phyloP scores from a whole-genome alignment of 92 coral and sea anemone genomes.

The Parazoanthus atlanticus region DNA sequence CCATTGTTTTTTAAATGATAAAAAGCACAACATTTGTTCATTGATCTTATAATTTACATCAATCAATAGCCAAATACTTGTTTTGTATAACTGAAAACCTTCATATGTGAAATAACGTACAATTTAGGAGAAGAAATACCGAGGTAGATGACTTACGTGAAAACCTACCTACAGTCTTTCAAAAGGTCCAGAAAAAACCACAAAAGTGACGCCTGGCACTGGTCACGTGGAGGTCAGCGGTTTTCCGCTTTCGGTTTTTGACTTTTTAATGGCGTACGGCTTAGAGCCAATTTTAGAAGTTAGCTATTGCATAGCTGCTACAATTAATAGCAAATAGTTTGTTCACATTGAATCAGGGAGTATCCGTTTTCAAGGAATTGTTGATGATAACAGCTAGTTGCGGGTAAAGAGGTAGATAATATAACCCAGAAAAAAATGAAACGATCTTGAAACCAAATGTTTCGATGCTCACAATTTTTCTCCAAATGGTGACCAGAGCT shows the following conservation, averaged over 20 bases:
- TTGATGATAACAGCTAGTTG: not conserved
- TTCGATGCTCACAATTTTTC: not conserved
- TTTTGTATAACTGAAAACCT: no score
- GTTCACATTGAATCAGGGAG: conserved; percentile 47
- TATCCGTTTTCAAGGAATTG: conserved; percentile 39
- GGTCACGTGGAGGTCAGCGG: not conserved
- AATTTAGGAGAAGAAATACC: no score
- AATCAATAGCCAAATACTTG: not conserved
- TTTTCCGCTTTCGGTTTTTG: not conserved
- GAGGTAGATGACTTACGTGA: not conserved
- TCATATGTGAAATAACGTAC: not conserved
- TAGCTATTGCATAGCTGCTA: conserved; percentile 32
- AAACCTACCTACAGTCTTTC: not conserved
- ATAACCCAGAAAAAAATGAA: not conserved
- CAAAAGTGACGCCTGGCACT: not conserved
- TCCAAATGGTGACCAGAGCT: not conserved
- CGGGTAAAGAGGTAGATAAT: not conserved
- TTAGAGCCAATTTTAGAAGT: not conserved
- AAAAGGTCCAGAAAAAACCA: no score
- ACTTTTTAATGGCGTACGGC: not conserved
- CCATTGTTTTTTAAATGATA: no score
- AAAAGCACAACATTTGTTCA: not conserved
- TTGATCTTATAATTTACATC: no score
- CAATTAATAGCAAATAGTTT: conserved; percentile 15
- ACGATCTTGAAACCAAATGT: not conserved